These are phyloP conservation scores for Eumacrocentrus americanus DNA, from an alignment of 2,888 invertebrate genomes.

Conservation along the genomic window DNA sequence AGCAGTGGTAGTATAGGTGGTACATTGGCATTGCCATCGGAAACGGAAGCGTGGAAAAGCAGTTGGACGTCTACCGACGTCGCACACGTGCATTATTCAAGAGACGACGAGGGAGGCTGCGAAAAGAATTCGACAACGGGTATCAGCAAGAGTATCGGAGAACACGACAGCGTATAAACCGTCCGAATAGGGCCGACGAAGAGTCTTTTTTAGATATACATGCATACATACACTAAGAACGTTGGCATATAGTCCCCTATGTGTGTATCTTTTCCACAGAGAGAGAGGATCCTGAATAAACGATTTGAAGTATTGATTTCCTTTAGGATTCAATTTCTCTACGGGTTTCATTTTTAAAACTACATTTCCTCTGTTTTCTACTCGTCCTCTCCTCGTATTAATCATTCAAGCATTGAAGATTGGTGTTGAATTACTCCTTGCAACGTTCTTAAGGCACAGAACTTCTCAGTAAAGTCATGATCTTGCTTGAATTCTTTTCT, in stretches of 20 bases:
- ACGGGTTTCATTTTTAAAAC: too few relatives aligned
- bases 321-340: too few relatives aligned
- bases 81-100: constrained; percentile 18
- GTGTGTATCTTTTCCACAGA: too few relatives aligned
- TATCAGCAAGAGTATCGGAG: not conserved
- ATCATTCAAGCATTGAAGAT: too few relatives aligned
- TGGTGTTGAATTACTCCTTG: too few relatives aligned
- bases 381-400: too few relatives aligned
- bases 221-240: not conserved
- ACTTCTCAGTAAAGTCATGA: too few relatives aligned
- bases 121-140: constrained; percentile 4
- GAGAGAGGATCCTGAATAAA: too few relatives aligned
- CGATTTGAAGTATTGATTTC: too few relatives aligned
- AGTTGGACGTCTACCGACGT: constrained; percentile 2
- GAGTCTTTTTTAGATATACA: not conserved
- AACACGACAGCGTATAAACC: not conserved
- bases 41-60: not conserved
- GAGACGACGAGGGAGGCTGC: not conserved
- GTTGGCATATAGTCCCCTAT: too few relatives aligned
- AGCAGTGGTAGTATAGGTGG: not conserved
- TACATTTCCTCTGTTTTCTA: too few relatives aligned
- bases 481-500: not conserved
- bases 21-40: constrained; percentile 7
- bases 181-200: not conserved
- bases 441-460: too few relatives aligned